Percentiles rank a stretch among this genome's conserved stretches.
Evolutionary conservation across 2,888 invertebrate species (phyloP).

Genomic region (Epicampocera succincta): DNA sequence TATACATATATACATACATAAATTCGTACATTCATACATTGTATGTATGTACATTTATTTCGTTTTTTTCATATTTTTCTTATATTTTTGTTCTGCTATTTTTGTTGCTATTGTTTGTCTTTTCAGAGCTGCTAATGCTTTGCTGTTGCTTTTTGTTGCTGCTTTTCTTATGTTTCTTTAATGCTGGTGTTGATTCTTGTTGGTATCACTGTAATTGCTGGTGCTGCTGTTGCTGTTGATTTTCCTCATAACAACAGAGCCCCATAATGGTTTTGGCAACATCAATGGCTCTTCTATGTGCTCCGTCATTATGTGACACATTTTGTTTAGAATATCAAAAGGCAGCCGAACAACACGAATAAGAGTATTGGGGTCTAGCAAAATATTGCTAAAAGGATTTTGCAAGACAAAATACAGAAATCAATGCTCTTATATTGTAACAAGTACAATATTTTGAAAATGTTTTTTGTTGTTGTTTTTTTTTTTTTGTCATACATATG

Average conservation of each 20-base stretch:
- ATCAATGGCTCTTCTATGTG: conserved; percentile 37
- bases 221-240: conserved; percentile 19
- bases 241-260: conserved; percentile 51
- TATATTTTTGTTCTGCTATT: conserved; percentile 1
- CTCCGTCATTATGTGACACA: conserved; percentile 62
- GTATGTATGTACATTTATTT: not conserved
- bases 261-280: conserved; percentile 65
- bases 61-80: not conserved
- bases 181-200: conserved; percentile 46
- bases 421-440: conserved; percentile 26
- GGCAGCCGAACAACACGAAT: not conserved
- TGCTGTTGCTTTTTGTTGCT: conserved; percentile 11
- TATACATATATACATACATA: no score
- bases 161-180: not conserved
- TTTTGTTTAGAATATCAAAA: conserved; percentile 54
- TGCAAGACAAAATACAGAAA: conserved; percentile 21
- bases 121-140: conserved; percentile 56
- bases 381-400: conserved; percentile 12
- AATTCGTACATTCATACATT: not conserved
- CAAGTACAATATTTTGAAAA: conserved; percentile 35
- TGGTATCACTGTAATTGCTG: not conserved
- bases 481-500: no score
- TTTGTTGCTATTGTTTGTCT: conserved; percentile 50
- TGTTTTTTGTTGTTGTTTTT: conserved; percentile 1
- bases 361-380: not conserved